Conservation (phyloP, 2,113 vertebrate species). For the Ptilorrhoa leucosticta region DNA sequence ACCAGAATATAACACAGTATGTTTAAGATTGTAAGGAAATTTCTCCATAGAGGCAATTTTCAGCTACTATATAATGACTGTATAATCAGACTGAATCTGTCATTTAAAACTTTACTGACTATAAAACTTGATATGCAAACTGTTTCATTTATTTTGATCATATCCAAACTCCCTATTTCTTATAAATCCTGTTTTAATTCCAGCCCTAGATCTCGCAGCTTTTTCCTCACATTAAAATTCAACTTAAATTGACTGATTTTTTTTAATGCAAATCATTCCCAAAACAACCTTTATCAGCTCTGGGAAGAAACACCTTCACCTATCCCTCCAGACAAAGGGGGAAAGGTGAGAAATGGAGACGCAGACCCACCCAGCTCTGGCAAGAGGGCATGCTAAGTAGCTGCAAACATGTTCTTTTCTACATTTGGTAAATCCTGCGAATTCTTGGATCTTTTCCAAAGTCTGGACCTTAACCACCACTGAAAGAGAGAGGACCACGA, state of each 20-base stretch:
- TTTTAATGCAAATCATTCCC: not conserved
- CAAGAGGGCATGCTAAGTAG: not conserved
- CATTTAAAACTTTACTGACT: not conserved
- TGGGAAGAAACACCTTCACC: not conserved
- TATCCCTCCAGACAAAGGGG: not conserved
- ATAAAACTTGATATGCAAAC: not conserved
- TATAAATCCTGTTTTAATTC: not conserved
- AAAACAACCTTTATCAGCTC: not conserved
- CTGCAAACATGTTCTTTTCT: not conserved
- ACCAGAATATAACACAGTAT: not conserved
- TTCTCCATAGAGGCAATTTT: not conserved
- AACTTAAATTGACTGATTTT: not conserved
- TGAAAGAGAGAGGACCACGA: not conserved
- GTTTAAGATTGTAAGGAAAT: not conserved
- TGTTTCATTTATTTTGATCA: not conserved
- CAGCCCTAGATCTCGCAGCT: not conserved
- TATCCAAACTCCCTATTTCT: not conserved
- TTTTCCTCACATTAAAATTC: not conserved
- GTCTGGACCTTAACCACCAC: not conserved
- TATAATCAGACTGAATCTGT: not conserved
- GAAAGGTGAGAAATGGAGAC: not conserved
- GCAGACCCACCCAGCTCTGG: not conserved
- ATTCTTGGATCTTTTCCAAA: not conserved
- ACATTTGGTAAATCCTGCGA: not conserved
- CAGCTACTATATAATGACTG: not conserved